These are phyloP conservation scores for Enteromius fasciolatus DNA, from an alignment of 2,797 vertebrate genomes.

Conservation along the genomic window DNA sequence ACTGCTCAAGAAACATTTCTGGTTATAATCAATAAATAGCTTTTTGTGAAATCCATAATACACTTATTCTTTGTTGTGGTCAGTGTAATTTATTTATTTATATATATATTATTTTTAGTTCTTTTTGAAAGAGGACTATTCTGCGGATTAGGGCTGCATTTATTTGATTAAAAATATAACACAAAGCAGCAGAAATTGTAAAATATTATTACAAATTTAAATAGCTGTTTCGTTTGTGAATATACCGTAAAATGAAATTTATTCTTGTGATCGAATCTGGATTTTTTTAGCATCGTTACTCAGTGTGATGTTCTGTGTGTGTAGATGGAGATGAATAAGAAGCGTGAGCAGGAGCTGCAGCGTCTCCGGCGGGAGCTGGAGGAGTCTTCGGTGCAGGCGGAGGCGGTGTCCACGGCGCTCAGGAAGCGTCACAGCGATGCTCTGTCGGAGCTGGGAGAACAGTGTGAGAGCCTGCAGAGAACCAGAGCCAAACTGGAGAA, in stretches of 20 bases:
- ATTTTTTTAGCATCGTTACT: not conserved
- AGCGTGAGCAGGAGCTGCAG: slow-evolving; percentile 80
- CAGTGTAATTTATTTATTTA: not conserved
- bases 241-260: not conserved
- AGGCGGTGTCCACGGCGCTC: slow-evolving; percentile 71
- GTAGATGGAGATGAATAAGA: slow-evolving; percentile 83
- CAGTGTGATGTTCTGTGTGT: not conserved
- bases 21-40: too few species aligned
- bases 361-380: slow-evolving; percentile 81
- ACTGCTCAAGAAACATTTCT: too few species aligned
- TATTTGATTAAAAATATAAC: not conserved
- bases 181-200: not conserved
- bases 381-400: slow-evolving; percentile 76
- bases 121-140: not conserved
- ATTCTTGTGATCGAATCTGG: not conserved
- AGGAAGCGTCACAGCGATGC: slow-evolving; percentile 76
- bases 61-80: not conserved
- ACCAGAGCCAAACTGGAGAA: slow-evolving; percentile 81
- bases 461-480: slow-evolving; percentile 80
- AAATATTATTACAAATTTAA: not conserved
- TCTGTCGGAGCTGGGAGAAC: slow-evolving; percentile 77
- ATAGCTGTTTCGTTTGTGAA: not conserved
- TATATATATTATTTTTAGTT: too few species aligned
- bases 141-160: not conserved
- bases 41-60: too few species aligned